phyloP scores from a whole-genome alignment of 2,888 invertebrate species.

The Sarcophaga carnaria region DNA sequence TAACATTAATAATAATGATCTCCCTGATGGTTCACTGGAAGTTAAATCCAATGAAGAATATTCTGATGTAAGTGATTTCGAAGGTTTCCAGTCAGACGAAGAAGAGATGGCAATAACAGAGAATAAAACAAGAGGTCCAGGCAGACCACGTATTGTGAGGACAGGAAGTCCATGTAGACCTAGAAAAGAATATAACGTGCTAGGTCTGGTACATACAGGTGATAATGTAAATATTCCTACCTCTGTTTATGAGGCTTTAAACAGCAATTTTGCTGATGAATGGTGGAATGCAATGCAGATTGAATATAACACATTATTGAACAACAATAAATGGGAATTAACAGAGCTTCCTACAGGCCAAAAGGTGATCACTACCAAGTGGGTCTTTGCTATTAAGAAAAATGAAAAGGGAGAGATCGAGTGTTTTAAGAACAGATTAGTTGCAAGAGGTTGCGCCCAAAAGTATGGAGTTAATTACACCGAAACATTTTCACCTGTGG shows the following conservation, averaged over 20 bases:
- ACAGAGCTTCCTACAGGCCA: not conserved
- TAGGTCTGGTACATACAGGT: not conserved
- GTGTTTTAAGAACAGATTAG: too few relatives aligned
- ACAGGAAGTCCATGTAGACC: constrained; percentile 27
- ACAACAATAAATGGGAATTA: constrained; percentile 19
- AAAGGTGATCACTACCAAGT: too few relatives aligned
- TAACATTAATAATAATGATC: too few relatives aligned
- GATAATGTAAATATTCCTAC: constrained; percentile 7
- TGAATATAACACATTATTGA: constrained; percentile 30
- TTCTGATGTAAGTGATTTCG: too few relatives aligned
- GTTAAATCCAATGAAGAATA: not conserved
- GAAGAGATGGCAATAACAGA: not conserved
- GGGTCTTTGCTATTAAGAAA: too few relatives aligned
- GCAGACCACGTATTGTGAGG: constrained; percentile 19
- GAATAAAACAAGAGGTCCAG: constrained; percentile 16
- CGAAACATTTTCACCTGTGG: too few relatives aligned
- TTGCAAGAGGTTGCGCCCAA: too few relatives aligned
- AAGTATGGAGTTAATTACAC: too few relatives aligned
- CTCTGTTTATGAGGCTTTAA: constrained; percentile 29
- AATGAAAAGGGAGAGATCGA: too few relatives aligned
- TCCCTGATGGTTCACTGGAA: not conserved
- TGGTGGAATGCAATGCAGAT: constrained; percentile 37
- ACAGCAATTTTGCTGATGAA: not conserved
- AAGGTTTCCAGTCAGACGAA: not conserved
- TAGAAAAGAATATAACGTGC: constrained; percentile 36